Evolutionary conservation across 2,888 invertebrate species (phyloP), one percentile per base, ranked within the genome.

Genomic region (Scaeva pyrastri): DNA sequence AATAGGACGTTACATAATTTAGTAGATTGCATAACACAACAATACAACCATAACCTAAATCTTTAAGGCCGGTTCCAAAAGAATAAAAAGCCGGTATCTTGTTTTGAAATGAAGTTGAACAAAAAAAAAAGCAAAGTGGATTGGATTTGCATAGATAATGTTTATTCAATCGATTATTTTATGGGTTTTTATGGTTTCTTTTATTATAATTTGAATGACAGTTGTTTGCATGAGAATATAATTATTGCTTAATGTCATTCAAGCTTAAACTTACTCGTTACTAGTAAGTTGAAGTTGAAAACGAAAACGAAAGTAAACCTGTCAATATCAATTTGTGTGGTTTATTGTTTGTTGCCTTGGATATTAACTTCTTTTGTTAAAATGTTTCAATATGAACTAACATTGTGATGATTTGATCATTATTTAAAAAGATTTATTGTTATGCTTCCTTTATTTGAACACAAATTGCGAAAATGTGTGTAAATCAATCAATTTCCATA

Each of bases 241-340:
- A 39, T 66, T 19, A 21, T 66, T 76, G 19, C 21, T 26, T 68
- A 76, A 76, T 48, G 36, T 62, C 55, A 75, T 64, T 76, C 26
- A 50, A 1, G 21, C 41, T 68, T 58, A n/a, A 31, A 78, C 19
- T 56, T 39, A n/a, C n/a, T n/a, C n/a, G n/a, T n/a, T n/a, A n/a
- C n/a, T n/a, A n/a, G n/a, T n/a, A 19, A 26, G n/a, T 50, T 23
- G 23, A 60, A 70, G 43, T 71, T 45, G 52, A 75, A 84, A 75
- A 21, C 84, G 75, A 85, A 85, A 76, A 60, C 48, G 14, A 70
- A 58, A 79, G n/a, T n/a, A n/a, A n/a, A n/a, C n/a, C n/a, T n/a
- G n/a, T n/a, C 64, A 21, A 72, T 71, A 21, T 73, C 19, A 41
- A 41, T 55, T 10, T 56, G 50, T 45, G 62, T 43, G 64, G n/a